Evolutionary conservation across 2,113 vertebrate genomes (phyloP), one percentile per base, ranked within the genome.

Genomic region (Pomatorhinus ruficollis): DNA sequence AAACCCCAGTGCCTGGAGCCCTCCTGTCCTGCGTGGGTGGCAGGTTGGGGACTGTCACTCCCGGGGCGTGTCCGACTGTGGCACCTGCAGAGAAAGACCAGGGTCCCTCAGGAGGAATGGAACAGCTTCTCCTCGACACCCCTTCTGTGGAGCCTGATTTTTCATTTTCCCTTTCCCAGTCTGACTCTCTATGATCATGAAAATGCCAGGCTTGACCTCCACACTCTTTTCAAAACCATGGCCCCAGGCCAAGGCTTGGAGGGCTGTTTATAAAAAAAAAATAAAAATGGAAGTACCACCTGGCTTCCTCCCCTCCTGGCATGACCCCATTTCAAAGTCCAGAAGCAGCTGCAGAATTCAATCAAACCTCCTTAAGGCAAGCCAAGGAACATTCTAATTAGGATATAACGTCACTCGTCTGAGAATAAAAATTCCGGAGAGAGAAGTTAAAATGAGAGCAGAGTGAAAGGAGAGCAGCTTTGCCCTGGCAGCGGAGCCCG

Each of bases 61-160:
- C 16, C 4, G 3, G n/a, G 40, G 3, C 0, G 10, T 28, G 59
- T 64, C 70, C 12, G 30, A 7, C 17, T 13, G 5, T 3, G 49
- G 23, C n/a, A 25, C 21, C 81, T 39, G 33, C 49, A 28, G 14
- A 35, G 65, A 21, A 15, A 16, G 7, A 52, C 27, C 39, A 7
- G 31, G 7, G 4, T 56, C 21, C 11, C 24, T 16, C 31, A 5
- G 81, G 44, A 5, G 81, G 44, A 56, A 44, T 8, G 5, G 10
- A 81, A 21, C 2, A 12, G 23, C 24, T 49, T 18, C 20, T 20
- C 24, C 21, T 5, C 17, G 2, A 7, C 4, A 4, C 7, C 7
- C 33, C 10, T 23, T 4, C 11, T 57, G 31, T 14, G 13, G 4
- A 70, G 52, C 11, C 15, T 37, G 11, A 15, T 44, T 27, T 10